Percentiles rank a stretch among this genome's conserved stretches.
These are phyloP conservation scores for Phalera bucephala DNA, from an alignment of 2,888 invertebrate genomes.

Conservation along the genomic window DNA sequence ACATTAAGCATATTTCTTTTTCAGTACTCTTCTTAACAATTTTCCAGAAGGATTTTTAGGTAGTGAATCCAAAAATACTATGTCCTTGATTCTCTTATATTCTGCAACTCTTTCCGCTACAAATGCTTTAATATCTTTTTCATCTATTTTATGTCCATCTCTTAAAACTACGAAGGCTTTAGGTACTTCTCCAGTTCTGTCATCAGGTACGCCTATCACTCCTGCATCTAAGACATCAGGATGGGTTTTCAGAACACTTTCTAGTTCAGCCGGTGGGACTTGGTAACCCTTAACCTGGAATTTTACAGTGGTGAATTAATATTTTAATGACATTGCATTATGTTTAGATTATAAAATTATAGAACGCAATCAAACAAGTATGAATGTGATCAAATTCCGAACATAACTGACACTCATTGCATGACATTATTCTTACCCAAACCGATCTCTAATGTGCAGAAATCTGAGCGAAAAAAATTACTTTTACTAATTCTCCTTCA, in stretches of 20 bases:
- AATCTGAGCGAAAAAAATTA: too few species aligned
- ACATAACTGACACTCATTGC: too few species aligned
- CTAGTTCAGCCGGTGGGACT: conserved; percentile 95
- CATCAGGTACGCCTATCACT: conserved; percentile 89
- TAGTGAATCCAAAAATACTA: conserved; percentile 84
- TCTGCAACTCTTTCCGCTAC: conserved; percentile 86
- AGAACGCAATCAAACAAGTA: too few species aligned
- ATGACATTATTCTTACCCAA: too few species aligned
- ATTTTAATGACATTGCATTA: too few species aligned
- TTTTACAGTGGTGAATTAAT: too few species aligned
- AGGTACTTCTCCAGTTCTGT: conserved; percentile 87
- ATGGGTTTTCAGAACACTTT: conserved; percentile 87
- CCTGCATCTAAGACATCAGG: conserved; percentile 90
- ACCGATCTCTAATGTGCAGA: too few species aligned
- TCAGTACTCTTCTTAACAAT: conserved; percentile 85
- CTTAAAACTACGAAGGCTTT: conserved; percentile 87
- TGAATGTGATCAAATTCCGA: too few species aligned
- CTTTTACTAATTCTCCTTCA: too few species aligned
- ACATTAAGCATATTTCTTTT: conserved; percentile 45
- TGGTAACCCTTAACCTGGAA: conserved; percentile 85
- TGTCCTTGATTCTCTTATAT: conserved; percentile 87
- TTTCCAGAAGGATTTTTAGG: conserved; percentile 91
- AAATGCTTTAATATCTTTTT: conserved; percentile 83
- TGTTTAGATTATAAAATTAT: too few species aligned
- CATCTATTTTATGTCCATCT: conserved; percentile 58